Evolutionary conservation across 2,113 vertebrate genomes (phyloP).

Genomic region (Centropristis striata): DNA sequence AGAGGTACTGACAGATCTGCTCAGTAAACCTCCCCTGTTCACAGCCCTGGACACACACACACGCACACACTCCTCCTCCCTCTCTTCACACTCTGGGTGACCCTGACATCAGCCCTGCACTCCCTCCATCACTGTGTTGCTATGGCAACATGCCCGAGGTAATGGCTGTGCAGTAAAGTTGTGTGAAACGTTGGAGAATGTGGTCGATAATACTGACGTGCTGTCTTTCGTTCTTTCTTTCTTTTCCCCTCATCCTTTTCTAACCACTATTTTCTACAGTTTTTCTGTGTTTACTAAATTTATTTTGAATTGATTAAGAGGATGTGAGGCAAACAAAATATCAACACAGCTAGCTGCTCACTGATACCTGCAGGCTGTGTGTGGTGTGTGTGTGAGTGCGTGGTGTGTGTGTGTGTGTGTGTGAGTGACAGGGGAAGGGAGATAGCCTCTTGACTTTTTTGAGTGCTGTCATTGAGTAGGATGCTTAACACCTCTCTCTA

Average conservation of each 20-base stretch:
- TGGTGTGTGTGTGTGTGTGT: conserved; percentile 7
- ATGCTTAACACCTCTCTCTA: conserved; percentile 42
- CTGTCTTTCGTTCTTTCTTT: conserved; percentile 2
- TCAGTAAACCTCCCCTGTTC: conserved; percentile 58
- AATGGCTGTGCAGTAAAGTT: conserved; percentile 47
- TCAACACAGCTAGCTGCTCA: neutral
- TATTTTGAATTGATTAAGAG: neutral
- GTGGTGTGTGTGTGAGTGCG: conserved; percentile 10
- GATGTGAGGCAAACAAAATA: neutral
- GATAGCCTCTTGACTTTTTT: conserved; percentile 59
- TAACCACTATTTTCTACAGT: neutral
- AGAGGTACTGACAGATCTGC: conserved; percentile 77
- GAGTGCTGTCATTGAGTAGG: conserved; percentile 53
- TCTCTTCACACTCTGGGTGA: conserved; percentile 77
- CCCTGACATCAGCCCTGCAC: conserved; percentile 76
- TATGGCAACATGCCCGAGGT: conserved; percentile 60
- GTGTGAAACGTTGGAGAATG: conserved; percentile 36
- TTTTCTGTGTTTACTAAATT: neutral
- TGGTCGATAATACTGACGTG: conserved; percentile 3
- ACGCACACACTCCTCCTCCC: conserved; percentile 59
- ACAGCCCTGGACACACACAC: conserved; percentile 32
- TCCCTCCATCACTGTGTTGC: conserved; percentile 77
- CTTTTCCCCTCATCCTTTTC: neutral
- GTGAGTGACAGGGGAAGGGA: conserved; percentile 24
- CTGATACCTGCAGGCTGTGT: conserved; percentile 11